These are phyloP conservation scores for Apoda limacodes DNA, from an alignment of 2,888 invertebrate species.

Conservation along the genomic window DNA sequence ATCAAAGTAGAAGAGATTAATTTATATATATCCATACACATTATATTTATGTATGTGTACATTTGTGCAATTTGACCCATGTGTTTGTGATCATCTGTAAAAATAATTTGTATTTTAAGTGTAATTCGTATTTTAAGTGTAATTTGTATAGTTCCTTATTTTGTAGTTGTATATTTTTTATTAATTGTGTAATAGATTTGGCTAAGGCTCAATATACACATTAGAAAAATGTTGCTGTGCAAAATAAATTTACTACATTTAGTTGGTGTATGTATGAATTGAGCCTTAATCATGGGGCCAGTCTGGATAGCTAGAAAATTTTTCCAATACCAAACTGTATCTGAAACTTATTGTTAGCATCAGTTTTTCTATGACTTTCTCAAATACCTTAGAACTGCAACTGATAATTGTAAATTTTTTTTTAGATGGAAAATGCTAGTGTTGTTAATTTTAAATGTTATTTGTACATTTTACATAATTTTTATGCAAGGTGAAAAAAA, in stretches of 20 bases:
- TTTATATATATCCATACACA: slow-evolving; percentile 32
- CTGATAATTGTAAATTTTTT: too few species aligned
- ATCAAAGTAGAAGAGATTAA: slow-evolving; percentile 61
- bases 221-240: too few species aligned
- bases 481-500: too few species aligned
- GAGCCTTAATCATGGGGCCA: slow-evolving; percentile 19
- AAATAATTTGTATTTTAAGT: slow-evolving; percentile 51
- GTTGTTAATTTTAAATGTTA: too few species aligned
- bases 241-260: too few species aligned
- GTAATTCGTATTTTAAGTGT: slow-evolving; percentile 53
- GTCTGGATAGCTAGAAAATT: neutral
- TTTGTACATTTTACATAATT: too few species aligned
- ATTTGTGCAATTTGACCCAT: slow-evolving; percentile 58
- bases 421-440: too few species aligned
- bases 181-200: slow-evolving; percentile 29
- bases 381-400: neutral
- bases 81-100: slow-evolving; percentile 66
- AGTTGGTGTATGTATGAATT: slow-evolving; percentile 34
- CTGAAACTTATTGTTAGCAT: slow-evolving; percentile 53
- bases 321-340: neutral
- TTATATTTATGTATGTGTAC: slow-evolving; percentile 46
- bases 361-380: slow-evolving; percentile 36
- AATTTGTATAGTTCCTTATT: slow-evolving; percentile 66
- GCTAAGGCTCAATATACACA: too few species aligned
- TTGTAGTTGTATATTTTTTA: slow-evolving; percentile 46